Evolutionary conservation across 92 coral and sea anemone genomes (phyloP).

Genomic region (Nematostella vectensis): DNA sequence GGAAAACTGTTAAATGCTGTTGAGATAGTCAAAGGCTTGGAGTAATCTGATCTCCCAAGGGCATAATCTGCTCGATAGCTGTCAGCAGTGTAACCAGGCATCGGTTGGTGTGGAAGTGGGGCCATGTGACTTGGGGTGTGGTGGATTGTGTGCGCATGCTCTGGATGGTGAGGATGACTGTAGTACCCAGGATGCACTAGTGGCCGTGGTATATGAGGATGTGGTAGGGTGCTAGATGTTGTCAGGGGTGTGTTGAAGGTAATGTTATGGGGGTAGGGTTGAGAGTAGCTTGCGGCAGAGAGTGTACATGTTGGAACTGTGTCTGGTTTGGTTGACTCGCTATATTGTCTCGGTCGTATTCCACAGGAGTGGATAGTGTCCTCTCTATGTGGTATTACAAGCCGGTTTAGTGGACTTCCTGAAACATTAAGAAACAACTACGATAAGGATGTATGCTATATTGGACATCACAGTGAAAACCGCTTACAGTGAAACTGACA

Average conservation of each 20-base stretch:
- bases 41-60: conserved; percentile 57
- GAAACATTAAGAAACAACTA: too few relatives aligned
- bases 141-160: conserved; percentile 79
- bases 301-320: conserved; percentile 36
- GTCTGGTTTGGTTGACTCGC: too few relatives aligned
- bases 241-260: conserved; percentile 50
- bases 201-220: conserved; percentile 55
- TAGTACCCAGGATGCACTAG: conserved; percentile 62
- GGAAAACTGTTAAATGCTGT: conserved; percentile 60
- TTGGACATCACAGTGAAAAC: too few relatives aligned
- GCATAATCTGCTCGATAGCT: conserved; percentile 50
- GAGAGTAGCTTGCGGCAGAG: too few relatives aligned
- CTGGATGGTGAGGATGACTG: conserved; percentile 49
- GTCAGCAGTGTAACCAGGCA: conserved; percentile 36
- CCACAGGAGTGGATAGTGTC: too few relatives aligned
- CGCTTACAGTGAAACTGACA: too few relatives aligned
- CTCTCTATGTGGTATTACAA: conserved; percentile 48
- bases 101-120: conserved; percentile 60
- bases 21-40: conserved; percentile 72
- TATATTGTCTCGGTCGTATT: too few relatives aligned
- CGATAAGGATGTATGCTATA: too few relatives aligned
- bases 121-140: conserved; percentile 62
- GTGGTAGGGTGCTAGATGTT: conserved; percentile 40
- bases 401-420: conserved; percentile 57
- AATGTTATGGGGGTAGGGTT: conserved; percentile 47